Conservation (phyloP, 2,113 vertebrate genomes). For the Toxostoma redivivum region DNA sequence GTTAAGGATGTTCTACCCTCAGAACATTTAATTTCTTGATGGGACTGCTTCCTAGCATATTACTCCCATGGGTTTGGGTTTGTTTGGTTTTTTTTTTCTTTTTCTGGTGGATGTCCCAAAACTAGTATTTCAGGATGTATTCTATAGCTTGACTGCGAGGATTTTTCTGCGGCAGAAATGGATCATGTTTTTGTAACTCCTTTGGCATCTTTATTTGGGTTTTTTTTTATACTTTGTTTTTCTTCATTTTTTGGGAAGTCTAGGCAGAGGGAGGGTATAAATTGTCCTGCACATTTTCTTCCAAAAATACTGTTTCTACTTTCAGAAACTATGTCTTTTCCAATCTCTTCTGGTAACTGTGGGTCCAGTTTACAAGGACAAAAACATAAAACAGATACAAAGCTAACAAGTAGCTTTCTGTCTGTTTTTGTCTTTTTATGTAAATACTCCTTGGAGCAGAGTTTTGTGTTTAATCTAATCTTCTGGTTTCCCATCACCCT, state of each 20-base stretch:
- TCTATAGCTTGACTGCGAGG: background rate
- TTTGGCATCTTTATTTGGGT: background rate
- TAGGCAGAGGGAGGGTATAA: background rate
- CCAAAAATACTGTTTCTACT: slow-evolving; percentile 36
- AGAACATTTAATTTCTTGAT: background rate
- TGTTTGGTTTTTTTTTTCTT: background rate
- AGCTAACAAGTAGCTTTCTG: background rate
- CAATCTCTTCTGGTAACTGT: slow-evolving; percentile 6
- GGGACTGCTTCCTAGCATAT: background rate
- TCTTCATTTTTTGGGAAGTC: background rate
- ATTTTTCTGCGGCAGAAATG: background rate
- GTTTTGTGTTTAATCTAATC: background rate
- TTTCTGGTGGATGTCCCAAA: background rate
- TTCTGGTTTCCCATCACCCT: slow-evolving; percentile 1
- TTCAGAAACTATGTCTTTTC: background rate
- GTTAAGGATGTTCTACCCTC: background rate
- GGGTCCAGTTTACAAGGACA: background rate
- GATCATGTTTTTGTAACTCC: slow-evolving; percentile 2
- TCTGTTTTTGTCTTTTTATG: background rate
- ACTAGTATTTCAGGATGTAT: background rate
- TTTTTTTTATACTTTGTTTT: slow-evolving; percentile 35
- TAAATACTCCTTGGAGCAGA: background rate
- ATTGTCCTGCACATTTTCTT: background rate
- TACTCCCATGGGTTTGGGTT: background rate
- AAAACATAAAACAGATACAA: background rate